phyloP scores from a whole-genome alignment of 2,888 invertebrate species.

The Euphydryas editha region DNA sequence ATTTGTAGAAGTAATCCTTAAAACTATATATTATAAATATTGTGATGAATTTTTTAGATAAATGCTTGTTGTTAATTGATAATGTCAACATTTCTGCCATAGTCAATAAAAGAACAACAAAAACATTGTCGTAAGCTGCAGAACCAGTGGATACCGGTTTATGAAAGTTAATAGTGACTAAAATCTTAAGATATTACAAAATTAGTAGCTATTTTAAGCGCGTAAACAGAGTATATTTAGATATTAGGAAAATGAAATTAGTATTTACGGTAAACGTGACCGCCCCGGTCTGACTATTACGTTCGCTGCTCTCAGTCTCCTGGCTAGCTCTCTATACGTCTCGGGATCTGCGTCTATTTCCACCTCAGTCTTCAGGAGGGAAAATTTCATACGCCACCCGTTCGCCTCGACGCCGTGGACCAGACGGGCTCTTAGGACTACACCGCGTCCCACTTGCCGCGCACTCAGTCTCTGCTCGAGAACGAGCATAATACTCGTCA shows the following conservation, averaged over 20 bases:
- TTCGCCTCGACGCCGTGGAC: constrained; percentile 73
- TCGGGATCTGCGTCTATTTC: constrained; percentile 74
- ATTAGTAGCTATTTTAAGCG: neutral
- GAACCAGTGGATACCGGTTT: neutral
- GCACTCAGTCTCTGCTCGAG: constrained; percentile 79
- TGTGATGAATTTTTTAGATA: no score
- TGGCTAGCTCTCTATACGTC: constrained; percentile 69
- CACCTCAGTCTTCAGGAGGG: constrained; percentile 71
- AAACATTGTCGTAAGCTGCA: neutral
- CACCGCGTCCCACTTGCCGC: constrained; percentile 68
- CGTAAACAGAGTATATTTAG: neutral
- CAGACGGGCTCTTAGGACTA: constrained; percentile 68
- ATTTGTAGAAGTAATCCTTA: no score
- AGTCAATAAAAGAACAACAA: neutral
- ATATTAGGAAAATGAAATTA: neutral
- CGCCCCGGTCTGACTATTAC: constrained; percentile 68
- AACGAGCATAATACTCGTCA: constrained; percentile 81
- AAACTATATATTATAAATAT: no score
- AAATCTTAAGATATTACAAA: neutral
- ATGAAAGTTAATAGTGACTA: no score
- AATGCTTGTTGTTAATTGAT: no score
- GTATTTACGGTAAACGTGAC: constrained; percentile 69
- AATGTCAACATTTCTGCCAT: neutral
- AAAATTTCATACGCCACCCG: constrained; percentile 79
- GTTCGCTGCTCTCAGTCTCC: constrained; percentile 68